Evolutionary conservation across 2,797 vertebrate species (phyloP).

Genomic region (Muraenolepis orangiensis): DNA sequence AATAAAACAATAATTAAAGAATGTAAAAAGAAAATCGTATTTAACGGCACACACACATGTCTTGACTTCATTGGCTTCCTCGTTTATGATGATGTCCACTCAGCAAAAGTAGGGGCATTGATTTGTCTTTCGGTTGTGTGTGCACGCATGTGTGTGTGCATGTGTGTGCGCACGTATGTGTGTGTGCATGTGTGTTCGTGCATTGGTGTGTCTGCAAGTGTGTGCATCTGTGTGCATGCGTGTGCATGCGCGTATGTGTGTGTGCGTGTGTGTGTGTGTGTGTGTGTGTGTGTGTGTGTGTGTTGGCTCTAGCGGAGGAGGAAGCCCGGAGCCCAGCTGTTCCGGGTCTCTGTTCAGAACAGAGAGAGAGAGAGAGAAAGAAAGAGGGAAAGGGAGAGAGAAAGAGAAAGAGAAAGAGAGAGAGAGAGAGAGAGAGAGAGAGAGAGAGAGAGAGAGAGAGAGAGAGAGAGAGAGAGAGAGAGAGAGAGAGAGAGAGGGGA

Average conservation of each 20-base stretch:
- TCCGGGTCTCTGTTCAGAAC: slow-evolving; percentile 49
- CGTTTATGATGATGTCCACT: background rate
- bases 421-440: too few relatives aligned
- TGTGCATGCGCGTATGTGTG: background rate
- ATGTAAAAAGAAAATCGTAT: background rate
- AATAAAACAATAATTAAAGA: background rate
- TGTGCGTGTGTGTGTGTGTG: slow-evolving; percentile 22
- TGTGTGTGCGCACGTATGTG: slow-evolving; percentile 30
- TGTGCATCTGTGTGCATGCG: too few relatives aligned
- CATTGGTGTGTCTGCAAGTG: background rate
- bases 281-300: slow-evolving; percentile 14
- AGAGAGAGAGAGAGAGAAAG: too few relatives aligned
- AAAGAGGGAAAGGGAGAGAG: too few relatives aligned
- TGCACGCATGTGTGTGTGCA: background rate
- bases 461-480: too few relatives aligned
- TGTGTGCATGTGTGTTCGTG: slow-evolving; percentile 10
- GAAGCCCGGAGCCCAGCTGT: slow-evolving; percentile 42
- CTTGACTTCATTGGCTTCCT: background rate
- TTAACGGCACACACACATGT: background rate
- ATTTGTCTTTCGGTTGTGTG: background rate
- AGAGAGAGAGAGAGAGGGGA: too few relatives aligned
- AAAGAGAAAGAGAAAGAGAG: too few relatives aligned
- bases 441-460: too few relatives aligned
- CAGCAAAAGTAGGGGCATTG: background rate
- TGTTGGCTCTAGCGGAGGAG: slow-evolving; percentile 37